phyloP scores from a whole-genome alignment of 2,113 vertebrate species.

The Lethenteron camtschaticum region DNA sequence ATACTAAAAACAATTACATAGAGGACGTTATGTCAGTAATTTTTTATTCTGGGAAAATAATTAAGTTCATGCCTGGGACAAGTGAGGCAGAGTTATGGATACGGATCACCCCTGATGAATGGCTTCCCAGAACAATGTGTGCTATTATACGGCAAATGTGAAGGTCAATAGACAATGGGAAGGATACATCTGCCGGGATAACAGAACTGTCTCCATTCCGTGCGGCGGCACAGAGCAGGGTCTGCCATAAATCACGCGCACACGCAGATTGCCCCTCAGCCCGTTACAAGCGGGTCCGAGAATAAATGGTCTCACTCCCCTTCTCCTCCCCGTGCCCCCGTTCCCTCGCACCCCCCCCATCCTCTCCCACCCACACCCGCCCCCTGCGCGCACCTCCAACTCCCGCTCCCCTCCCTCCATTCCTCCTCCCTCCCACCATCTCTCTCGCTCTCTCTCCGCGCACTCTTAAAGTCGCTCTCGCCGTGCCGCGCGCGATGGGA shows the following conservation, averaged over 20 bases:
- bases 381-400: background rate
- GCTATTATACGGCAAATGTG: constrained; percentile 5
- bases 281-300: background rate
- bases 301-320: constrained; percentile 2
- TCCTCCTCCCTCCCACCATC: background rate
- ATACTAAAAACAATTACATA: constrained; percentile 6
- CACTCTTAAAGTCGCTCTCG: too few species aligned
- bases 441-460: background rate
- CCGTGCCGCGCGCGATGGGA: too few species aligned
- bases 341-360: background rate
- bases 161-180: constrained; percentile 5
- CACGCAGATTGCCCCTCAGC: constrained; percentile 1
- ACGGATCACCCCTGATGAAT: constrained; percentile 5
- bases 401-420: background rate
- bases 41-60: constrained; percentile 6
- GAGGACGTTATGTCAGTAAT: constrained; percentile 6
- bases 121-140: constrained; percentile 5
- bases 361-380: background rate
- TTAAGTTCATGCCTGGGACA: constrained; percentile 6
- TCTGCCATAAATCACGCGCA: constrained; percentile 3
- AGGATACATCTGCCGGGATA: constrained; percentile 6
- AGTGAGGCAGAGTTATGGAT: constrained; percentile 6
- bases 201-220: constrained; percentile 5
- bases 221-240: background rate
- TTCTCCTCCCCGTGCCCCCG: background rate